Conservation (phyloP, 2,113 vertebrate genomes). For the Protobothrops mucrosquamatus region DNA sequence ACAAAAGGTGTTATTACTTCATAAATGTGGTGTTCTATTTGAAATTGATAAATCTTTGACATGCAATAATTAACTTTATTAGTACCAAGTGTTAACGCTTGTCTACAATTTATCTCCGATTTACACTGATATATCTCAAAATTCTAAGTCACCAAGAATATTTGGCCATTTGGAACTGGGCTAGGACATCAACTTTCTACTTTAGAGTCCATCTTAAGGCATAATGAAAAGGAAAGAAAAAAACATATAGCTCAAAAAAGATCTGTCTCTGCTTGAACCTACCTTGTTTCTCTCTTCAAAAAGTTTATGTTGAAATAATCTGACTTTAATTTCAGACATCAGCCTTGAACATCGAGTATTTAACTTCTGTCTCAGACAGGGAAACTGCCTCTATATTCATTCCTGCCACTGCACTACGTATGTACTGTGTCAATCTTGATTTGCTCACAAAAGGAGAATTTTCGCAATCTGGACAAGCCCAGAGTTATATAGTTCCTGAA, state of each 20-base stretch:
- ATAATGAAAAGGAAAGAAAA: background rate
- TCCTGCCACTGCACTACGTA: background rate
- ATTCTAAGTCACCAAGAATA: background rate
- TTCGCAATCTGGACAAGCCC: constrained; percentile 27
- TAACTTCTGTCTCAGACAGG: constrained; percentile 1
- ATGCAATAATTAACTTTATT: background rate
- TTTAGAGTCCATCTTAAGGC: background rate
- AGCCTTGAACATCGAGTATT: background rate
- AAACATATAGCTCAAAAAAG: background rate
- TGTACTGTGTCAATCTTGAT: constrained; percentile 10
- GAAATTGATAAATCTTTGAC: background rate
- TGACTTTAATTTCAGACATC: background rate
- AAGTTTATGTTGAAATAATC: background rate
- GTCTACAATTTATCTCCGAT: background rate
- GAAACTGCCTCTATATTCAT: background rate
- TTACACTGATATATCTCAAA: background rate
- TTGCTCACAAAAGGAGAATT: constrained; percentile 9
- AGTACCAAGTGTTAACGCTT: background rate
- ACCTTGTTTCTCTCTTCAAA: background rate
- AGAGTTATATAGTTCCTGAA: constrained; percentile 41
- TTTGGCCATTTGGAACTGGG: background rate
- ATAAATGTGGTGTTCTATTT: background rate
- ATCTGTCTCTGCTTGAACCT: background rate
- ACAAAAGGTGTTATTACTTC: background rate
- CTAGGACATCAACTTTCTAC: background rate